Base-by-base conservation (phyloP, 2,113 vertebrate species). In the Natator depressus region DNA sequence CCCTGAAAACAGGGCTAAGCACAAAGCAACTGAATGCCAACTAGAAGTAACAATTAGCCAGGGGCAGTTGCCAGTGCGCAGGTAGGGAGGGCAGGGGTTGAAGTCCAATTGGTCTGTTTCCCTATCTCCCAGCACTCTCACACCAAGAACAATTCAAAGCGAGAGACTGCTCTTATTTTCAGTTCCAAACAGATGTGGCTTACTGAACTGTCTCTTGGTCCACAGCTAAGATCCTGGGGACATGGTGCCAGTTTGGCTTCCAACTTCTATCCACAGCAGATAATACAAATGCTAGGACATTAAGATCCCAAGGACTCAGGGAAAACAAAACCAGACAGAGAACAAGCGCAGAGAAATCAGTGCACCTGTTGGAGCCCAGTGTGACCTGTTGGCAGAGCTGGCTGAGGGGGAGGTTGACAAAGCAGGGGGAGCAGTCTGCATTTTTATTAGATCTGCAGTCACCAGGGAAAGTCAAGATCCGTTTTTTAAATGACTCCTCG, bases 381-480 rank as follows among this genome's bases (percentile, higher is more conserved):
- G 93, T 83, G 89, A 94, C 89, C 94, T 94, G 76, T 82, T 96
- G 95, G 96, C 89, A 94, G 47, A 80, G 84, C 16, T n/a, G 46
- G 9, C 57, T 51, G 46, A 17, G 89, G 31, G 19, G 27, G 27
- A n/a, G 22, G n/a, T 31, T 25, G 84, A 62, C 9, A 54, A 3
- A 8, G 62, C 7, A 59, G 81, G 86, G 78, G 54, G 78, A 91
- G 89, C 69, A n/a, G 38, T 24, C 65, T 46, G 85, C 86, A 90
- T 6, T 82, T 81, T 82, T 90, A 65, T 14, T 5, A 65, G 78
- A 13, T 19, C 87, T 89, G 87, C 82, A 85, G 72, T 4, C 16
- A 80, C 59, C 2, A 1, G 5, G 46, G 42, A 57, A 92, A 92
- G 79, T 47, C 69, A 72, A 17, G 69, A 35, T 27, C 80, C 1